Conservation (phyloP, 1,140 invertebrate species). For the Pomphorhynchus laevis region DNA sequence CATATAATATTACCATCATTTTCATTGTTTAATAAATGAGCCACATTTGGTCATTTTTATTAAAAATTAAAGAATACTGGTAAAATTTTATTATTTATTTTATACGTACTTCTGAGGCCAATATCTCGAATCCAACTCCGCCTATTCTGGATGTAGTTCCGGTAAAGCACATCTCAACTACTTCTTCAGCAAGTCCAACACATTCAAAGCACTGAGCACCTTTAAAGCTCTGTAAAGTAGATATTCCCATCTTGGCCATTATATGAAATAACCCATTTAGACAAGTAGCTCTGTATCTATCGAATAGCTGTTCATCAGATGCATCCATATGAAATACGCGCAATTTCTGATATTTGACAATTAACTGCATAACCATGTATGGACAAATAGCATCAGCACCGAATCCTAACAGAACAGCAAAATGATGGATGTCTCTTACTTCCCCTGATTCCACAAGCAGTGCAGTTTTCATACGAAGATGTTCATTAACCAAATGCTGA, state of each 20-base stretch:
- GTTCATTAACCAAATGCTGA: slow-evolving; percentile 63
- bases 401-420: slow-evolving; percentile 70
- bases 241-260: slow-evolving; percentile 99
- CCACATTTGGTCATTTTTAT: neutral
- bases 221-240: slow-evolving; percentile 90
- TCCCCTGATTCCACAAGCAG: slow-evolving; percentile 64
- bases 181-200: slow-evolving; percentile 54
- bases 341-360: slow-evolving; percentile 38
- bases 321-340: slow-evolving; percentile 35
- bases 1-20: too few relatives aligned
- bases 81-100: slow-evolving; percentile 50
- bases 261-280: slow-evolving; percentile 27
- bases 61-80: slow-evolving; percentile 12
- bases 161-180: slow-evolving; percentile 69
- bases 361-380: slow-evolving; percentile 70
- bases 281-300: slow-evolving; percentile 27
- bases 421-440: slow-evolving; percentile 67
- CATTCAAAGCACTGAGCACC: slow-evolving; percentile 97
- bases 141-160: slow-evolving; percentile 74
- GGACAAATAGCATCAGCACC: slow-evolving; percentile 87
- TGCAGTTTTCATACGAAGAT: slow-evolving; percentile 73
- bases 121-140: slow-evolving; percentile 48
- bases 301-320: slow-evolving; percentile 44
- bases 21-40: slow-evolving; percentile 1
- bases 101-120: slow-evolving; percentile 52